Percentiles rank a stretch among this genome's conserved stretches.
Evolutionary conservation across 2,888 invertebrate species (phyloP).

Genomic region (Venusia cambrica): DNA sequence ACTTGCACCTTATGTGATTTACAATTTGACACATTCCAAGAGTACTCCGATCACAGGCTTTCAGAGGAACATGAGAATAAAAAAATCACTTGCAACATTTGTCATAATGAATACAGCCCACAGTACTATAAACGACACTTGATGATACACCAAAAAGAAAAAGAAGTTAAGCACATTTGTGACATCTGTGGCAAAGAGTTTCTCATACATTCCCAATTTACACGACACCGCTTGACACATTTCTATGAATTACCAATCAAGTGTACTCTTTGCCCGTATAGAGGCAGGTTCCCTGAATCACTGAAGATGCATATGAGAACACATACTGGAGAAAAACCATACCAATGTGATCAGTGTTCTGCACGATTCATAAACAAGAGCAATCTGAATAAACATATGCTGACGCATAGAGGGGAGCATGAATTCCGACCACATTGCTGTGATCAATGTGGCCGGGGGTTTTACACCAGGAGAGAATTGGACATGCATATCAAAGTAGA

Average conservation of each 20-base stretch:
- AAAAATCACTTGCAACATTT: constrained; percentile 51
- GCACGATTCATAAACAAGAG: constrained; percentile 63
- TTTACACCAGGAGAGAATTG: constrained; percentile 54
- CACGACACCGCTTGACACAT: constrained; percentile 61
- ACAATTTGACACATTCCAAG: constrained; percentile 48
- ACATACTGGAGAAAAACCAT: constrained; percentile 69
- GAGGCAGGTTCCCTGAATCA: constrained; percentile 60
- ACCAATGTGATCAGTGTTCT: constrained; percentile 62
- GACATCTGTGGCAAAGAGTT: constrained; percentile 70
- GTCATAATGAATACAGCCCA: constrained; percentile 55
- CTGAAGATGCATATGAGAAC: constrained; percentile 69
- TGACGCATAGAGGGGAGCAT: constrained; percentile 52
- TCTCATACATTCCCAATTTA: constrained; percentile 48
- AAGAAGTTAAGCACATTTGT: constrained; percentile 56
- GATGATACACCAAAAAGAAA: constrained; percentile 44
- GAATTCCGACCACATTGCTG: constrained; percentile 66
- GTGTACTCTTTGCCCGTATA: constrained; percentile 64
- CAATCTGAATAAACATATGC: constrained; percentile 63
- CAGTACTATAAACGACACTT: constrained; percentile 58
- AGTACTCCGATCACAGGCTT: constrained; percentile 53
- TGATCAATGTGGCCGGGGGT: constrained; percentile 59
- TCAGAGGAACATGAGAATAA: constrained; percentile 59
- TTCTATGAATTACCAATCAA: constrained; percentile 59
- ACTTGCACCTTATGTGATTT: constrained; percentile 54
- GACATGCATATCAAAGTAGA: constrained; percentile 66